Evolutionary conservation across 2,797 vertebrate genomes (phyloP).

Genomic region (Acanthopagrus latus): DNA sequence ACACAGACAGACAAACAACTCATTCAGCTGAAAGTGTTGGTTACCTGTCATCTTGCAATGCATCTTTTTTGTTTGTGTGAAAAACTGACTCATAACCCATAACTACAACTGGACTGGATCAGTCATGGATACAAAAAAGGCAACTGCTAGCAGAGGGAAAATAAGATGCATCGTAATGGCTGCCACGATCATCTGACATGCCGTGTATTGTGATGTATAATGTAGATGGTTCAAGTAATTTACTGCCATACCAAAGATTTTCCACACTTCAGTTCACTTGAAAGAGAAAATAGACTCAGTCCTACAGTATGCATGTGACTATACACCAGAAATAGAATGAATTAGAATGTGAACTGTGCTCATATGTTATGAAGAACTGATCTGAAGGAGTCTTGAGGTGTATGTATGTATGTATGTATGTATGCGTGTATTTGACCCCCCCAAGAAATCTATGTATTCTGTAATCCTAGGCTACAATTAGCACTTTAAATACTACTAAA

Average conservation of each 20-base stretch:
- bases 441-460: not conserved
- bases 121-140: conserved; percentile 1
- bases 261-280: not conserved
- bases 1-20: conserved; percentile 22
- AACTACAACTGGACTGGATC: not conserved
- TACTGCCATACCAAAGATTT: not conserved
- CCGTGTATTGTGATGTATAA: not conserved
- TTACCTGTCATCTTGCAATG: conserved; percentile 11
- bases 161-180: not conserved
- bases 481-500: not conserved
- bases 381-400: not conserved
- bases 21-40: conserved; percentile 26
- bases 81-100: not conserved
- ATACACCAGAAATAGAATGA: not conserved
- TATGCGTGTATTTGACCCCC: no score
- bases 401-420: no score
- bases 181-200: not conserved
- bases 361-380: not conserved
- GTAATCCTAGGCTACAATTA: not conserved
- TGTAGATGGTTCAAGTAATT: not conserved
- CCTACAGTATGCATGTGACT: not conserved
- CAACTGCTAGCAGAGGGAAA: not conserved
- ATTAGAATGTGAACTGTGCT: not conserved
- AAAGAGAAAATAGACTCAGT: not conserved
- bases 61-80: not conserved